Evolutionary conservation across 2,113 vertebrate genomes (phyloP).

Genomic region (Urocolius indicus): DNA sequence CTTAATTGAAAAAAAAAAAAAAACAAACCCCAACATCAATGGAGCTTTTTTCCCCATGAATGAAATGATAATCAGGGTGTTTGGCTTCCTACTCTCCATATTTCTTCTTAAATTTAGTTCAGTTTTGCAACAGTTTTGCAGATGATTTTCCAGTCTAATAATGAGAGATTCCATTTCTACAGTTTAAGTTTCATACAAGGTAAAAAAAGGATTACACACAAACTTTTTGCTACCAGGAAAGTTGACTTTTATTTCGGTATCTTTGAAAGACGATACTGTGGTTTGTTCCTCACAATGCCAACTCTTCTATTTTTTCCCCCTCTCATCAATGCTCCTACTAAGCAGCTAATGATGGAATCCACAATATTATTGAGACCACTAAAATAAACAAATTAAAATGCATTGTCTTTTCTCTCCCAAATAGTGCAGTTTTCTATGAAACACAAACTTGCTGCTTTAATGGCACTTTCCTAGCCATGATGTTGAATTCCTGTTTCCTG

Average conservation of each 20-base stretch:
- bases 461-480: neutral
- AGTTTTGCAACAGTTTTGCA: neutral
- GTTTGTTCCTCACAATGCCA: neutral
- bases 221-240: neutral
- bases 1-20: neutral
- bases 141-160: neutral
- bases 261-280: no score
- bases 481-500: neutral
- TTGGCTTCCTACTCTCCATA: neutral
- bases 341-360: neutral
- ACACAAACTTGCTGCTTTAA: neutral
- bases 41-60: neutral
- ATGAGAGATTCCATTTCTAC: neutral
- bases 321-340: neutral
- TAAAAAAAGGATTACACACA: neutral
- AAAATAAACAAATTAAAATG: neutral
- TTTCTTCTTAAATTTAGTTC: neutral
- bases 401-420: neutral
- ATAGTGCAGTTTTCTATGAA: neutral
- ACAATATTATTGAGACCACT: neutral
- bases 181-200: neutral
- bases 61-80: no score
- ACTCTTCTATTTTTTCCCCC: neutral
- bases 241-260: neutral
- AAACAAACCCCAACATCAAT: neutral